Base-by-base conservation (phyloP, 1,140 invertebrate genomes). In the Neodiprion pinetum region DNA sequence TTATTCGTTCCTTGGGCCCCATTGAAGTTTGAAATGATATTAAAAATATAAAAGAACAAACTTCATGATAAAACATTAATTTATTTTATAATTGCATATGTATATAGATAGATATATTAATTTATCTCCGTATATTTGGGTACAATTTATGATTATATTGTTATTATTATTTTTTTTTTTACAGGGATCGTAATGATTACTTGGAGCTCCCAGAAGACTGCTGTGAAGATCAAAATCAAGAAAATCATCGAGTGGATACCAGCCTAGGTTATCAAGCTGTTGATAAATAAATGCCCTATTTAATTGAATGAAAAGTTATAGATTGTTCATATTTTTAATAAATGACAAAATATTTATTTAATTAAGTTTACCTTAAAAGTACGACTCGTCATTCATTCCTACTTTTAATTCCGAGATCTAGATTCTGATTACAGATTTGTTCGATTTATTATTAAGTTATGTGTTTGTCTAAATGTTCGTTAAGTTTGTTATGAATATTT, bases 101-200 rank as follows among this genome's bases (percentile, higher is more conserved):
- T 40, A 61, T 9, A 53, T 70, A 70, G 40, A 69, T 49, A 67
- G 12, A 17, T 48, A 48, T 9, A 0, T 50, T 40, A 40, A 40
- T 40, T 40, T 12, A 40, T 65, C 23, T 40, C 23, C 53, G 21
- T 66, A 23, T 47, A 40, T 65, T 28, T 21, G 61, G 3, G 11
- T 72, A 21, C 8, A 14, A n/a, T 28, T 12, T 70, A 40, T 14
- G 14, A 67, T 47, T 48, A 17, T 10, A 67, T 10, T 67, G 5
- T 72, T 23, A 28, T 66, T 70, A 70, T 68, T 72, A 73, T 75
- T n/a, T 28, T 73, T 12, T n/a, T 83, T 82, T 87, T 81, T 81
- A 66, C 86, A 88, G 86, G 80, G 75, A 86, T 77, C 80, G 80
- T 76, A 78, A 75, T 67, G 84, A 85, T 12, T 88, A 88, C 68